Base-by-base conservation (phyloP, 1,140 invertebrate genomes). In the Ceratina calcarata region DNA sequence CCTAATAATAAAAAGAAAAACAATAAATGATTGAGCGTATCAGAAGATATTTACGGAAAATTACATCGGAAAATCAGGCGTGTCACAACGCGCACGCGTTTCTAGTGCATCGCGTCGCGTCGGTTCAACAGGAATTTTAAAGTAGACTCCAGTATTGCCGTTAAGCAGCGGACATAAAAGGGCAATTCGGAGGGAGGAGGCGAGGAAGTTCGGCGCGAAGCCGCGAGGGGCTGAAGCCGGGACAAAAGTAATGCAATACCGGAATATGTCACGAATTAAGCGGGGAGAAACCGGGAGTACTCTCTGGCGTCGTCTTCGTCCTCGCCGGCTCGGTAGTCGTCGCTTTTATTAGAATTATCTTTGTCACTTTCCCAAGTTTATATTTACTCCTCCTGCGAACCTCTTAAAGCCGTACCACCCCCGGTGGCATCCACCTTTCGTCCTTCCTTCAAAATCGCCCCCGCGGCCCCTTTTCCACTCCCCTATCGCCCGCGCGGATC, bases 321-420 rank as follows among this genome's bases (percentile, higher is more conserved):
- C 57, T 60, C 79, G 24, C 69, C 72, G 79, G 80, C 78, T 79
- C 77, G 65, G 83, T 80, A 82, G 87, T 90, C 88, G 87, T 90
- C 89, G 90, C 91, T 93, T 93, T 93, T 93, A 93, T 93, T 93
- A 92, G 91, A 93, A 93, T 93, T 93, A 93, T 93, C 92, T 93
- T 93, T 92, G 92, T 93, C 92, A 92, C 92, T 93, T 92, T 93
- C 90, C 89, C 91, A 92, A 93, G 92, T 93, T 93, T 92, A 93
- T 93, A 93, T 93, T 93, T 93, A 93, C 92, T 93, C 87, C 90
- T 90, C 84, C 87, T 87, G 90, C 80, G 90, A 91, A 91, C 90
- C 90, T 92, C 91, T 92, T 91, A 90, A 91, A 92, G 89, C 86
- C 84, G 76, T 70, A 68, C 74, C 84, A 65, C 37, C 80, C 80